Evolutionary conservation across 2,113 vertebrate species (phyloP).

Genomic region (Eubucco bourcierii): DNA sequence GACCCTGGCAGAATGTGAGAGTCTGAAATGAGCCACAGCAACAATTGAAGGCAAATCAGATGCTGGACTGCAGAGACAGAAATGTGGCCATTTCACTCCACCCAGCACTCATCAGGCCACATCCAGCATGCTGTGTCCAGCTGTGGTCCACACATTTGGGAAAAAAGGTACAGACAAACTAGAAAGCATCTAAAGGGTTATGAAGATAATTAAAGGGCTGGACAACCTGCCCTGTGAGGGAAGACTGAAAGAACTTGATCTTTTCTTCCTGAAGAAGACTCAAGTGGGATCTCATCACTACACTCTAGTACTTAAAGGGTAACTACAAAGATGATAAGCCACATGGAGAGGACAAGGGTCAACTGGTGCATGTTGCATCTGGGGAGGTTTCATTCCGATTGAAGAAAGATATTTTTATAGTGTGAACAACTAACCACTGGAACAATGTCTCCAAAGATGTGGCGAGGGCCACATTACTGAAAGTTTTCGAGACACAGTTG

Average conservation of each 20-base stretch:
- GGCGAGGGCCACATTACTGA: too few species aligned
- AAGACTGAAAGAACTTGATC: neutral
- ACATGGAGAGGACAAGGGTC: neutral
- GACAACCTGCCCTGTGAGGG: neutral
- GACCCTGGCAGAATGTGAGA: rapidly evolving
- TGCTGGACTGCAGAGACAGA: neutral
- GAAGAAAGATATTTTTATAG: neutral
- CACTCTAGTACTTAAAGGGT: neutral
- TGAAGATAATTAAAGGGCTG: neutral
- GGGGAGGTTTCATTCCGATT: neutral
- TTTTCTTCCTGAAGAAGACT: neutral
- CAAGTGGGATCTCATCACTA: neutral
- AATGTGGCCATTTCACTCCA: neutral
- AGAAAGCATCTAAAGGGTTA: neutral
- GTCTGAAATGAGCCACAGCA: neutral
- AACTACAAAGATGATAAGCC: neutral
- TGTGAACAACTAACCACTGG: neutral
- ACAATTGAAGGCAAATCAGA: neutral
- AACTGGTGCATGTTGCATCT: neutral
- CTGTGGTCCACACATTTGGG: neutral
- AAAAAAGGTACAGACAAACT: neutral
- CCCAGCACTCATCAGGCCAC: neutral
- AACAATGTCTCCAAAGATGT: neutral
- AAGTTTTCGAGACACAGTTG: neutral
- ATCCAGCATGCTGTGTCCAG: neutral